Conservation (phyloP, 2,797 vertebrate species). For the Enteromius viviparus region DNA sequence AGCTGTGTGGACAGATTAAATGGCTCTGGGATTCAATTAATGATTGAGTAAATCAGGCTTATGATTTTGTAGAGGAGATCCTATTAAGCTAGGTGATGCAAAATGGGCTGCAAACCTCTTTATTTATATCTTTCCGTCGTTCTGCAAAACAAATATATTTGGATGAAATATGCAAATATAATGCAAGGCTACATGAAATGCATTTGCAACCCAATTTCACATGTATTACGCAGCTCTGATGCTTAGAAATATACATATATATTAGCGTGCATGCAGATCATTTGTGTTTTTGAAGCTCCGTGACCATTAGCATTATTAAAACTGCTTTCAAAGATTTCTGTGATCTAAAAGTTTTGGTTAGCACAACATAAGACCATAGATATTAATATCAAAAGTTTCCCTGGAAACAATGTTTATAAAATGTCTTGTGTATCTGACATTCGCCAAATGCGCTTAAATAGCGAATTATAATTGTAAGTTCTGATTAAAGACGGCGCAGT, state of each 20-base stretch:
- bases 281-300: neutral
- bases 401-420: slow-evolving; percentile 12
- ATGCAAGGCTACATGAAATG: neutral
- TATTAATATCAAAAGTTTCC: slow-evolving; percentile 8
- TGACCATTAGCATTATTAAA: neutral
- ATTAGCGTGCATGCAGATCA: neutral
- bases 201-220: neutral
- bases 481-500: slow-evolving; percentile 45
- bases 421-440: neutral
- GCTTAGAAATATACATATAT: too few species aligned
- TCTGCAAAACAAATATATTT: neutral
- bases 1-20: slow-evolving; percentile 66
- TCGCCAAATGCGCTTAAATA: slow-evolving; percentile 1
- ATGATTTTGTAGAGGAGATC: slow-evolving; percentile 73
- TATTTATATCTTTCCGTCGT: neutral
- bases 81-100: slow-evolving; percentile 52
- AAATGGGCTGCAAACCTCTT: neutral
- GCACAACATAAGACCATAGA: neutral
- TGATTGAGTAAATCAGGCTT: slow-evolving; percentile 67
- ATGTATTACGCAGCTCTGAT: too few species aligned
- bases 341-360: neutral
- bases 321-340: neutral
- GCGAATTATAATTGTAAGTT: slow-evolving; percentile 26
- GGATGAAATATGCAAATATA: neutral
- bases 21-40: slow-evolving; percentile 71